These are phyloP conservation scores for Drosophila arizonae DNA, from an alignment of 1,140 invertebrate species.

Conservation along the genomic window DNA sequence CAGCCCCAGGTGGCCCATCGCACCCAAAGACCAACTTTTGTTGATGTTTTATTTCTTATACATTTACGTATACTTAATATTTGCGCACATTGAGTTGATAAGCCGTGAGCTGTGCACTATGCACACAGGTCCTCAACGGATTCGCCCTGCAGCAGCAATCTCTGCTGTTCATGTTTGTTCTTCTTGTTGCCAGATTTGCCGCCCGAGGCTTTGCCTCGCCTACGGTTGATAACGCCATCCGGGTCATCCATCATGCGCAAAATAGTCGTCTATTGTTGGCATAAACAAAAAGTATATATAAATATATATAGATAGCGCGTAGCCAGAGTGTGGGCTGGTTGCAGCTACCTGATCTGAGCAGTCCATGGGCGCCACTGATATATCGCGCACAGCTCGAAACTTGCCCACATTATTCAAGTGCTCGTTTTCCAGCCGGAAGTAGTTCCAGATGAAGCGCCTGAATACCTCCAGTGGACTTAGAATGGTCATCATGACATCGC, in stretches of 20 bases:
- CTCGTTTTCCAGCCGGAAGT: constrained; percentile 96
- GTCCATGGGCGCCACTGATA: constrained; percentile 93
- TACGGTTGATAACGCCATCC: constrained; percentile 90
- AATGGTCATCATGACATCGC: constrained; percentile 91
- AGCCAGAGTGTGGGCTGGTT: too few relatives aligned
- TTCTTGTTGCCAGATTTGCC: constrained; percentile 63
- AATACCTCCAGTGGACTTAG: constrained; percentile 93
- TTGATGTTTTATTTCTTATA: constrained; percentile 21
- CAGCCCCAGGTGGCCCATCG: neutral
- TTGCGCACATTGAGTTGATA: constrained; percentile 37
- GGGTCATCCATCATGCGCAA: constrained; percentile 98
- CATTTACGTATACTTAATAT: constrained; percentile 53
- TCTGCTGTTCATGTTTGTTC: constrained; percentile 68
- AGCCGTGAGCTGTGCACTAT: constrained; percentile 23
- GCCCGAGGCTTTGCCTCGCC: constrained; percentile 63
- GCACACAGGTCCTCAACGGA: constrained; percentile 77
- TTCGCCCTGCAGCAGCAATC: constrained; percentile 72
- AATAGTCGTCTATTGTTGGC: constrained; percentile 86
- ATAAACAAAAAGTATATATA: neutral
- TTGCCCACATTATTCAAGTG: constrained; percentile 97
- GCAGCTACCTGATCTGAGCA: constrained; percentile 86
- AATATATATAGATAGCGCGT: neutral
- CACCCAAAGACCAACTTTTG: neutral
- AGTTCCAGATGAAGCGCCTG: constrained; percentile 95
- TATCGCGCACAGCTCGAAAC: constrained; percentile 95